A percentile compares a stretch with the other conserved stretches of the same genome.
phyloP scores from a whole-genome alignment of 2,888 invertebrate species.

The Sepioteuthis lessoniana region DNA sequence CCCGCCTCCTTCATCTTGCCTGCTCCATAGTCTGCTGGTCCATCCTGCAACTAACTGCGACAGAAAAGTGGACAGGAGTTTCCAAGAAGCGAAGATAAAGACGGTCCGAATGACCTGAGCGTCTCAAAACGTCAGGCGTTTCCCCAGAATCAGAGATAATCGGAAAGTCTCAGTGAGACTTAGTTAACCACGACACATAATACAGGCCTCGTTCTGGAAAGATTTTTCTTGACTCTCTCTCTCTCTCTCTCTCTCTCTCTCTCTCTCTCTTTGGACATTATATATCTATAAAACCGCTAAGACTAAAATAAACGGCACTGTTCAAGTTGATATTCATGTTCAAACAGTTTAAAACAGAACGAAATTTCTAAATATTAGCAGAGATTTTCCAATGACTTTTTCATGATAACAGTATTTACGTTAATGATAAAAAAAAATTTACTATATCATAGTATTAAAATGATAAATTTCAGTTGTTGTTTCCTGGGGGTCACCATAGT shows the following conservation, averaged over 20 bases:
- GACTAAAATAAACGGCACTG: no score
- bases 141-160: not conserved
- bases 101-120: not conserved
- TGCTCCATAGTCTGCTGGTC: not conserved
- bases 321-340: no score
- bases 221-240: not conserved
- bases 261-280: no score
- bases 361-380: no score
- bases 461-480: no score
- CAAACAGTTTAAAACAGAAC: no score
- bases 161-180: not conserved
- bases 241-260: not conserved
- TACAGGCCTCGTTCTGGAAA: not conserved
- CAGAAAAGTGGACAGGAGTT: not conserved
- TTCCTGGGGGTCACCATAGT: no score
- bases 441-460: no score
- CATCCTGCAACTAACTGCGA: not conserved
- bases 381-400: no score
- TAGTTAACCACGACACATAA: not conserved
- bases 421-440: no score
- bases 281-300: no score
- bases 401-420: no score
- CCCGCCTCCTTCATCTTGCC: not conserved
- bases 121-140: not conserved
- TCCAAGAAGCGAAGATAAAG: not conserved